Conservation (phyloP, 1,140 invertebrate genomes). For the Bacillus rossius region DNA sequence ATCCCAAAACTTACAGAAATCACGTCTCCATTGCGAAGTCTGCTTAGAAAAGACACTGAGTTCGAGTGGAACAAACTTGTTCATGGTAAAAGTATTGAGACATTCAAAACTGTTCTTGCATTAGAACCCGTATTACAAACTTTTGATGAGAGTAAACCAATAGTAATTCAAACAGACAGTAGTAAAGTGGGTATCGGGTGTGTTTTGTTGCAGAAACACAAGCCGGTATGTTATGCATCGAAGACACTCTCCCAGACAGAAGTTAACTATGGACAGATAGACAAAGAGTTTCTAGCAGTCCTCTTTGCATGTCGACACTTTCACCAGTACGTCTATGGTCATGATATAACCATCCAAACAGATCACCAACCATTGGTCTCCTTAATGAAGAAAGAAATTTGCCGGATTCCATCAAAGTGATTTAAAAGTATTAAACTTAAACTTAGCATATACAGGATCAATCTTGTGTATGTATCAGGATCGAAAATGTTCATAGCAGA, state of each 20-base stretch:
- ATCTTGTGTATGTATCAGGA: slow-evolving; percentile 14
- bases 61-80: background rate
- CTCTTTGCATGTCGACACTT: slow-evolving; percentile 33
- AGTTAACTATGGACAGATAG: slow-evolving; percentile 40
- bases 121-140: too few species aligned
- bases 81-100: slow-evolving; percentile 27
- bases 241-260: slow-evolving; percentile 31
- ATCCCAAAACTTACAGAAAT: slow-evolving; percentile 4
- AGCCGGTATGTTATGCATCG: slow-evolving; percentile 38
- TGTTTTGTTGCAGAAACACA: slow-evolving; percentile 37
- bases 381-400: too few species aligned
- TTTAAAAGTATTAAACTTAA: slow-evolving; percentile 3
- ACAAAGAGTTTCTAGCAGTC: slow-evolving; percentile 41
- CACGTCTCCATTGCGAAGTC: slow-evolving; percentile 33
- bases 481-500: too few species aligned
- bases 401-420: too few species aligned
- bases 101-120: too few species aligned
- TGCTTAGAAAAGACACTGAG: slow-evolving; percentile 33
- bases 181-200: slow-evolving; percentile 37
- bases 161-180: slow-evolving; percentile 36
- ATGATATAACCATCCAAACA: too few species aligned
- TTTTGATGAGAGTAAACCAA: slow-evolving; percentile 14
- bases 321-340: slow-evolving; percentile 35
- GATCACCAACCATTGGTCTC: too few species aligned
- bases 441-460: slow-evolving; percentile 14